Base-by-base conservation (phyloP, 2,113 vertebrate genomes). In the Ophthalmolycus amberensis region DNA sequence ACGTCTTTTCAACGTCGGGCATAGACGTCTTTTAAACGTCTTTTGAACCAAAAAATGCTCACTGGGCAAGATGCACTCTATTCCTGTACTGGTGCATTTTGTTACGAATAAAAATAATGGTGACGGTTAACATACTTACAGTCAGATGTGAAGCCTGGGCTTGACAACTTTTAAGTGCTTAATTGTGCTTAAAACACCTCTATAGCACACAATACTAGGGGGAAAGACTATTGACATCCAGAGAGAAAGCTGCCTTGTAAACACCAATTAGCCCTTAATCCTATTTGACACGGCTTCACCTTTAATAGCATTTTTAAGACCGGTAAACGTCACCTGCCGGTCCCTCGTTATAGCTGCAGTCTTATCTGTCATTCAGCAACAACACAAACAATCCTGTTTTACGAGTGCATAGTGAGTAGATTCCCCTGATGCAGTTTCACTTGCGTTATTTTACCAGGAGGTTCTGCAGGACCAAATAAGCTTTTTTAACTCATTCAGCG, bases 181-280 rank as follows among this genome's bases (percentile, higher is more conserved):
- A 50, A 64, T 64, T 83, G 37, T 29, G 54, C 59, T 69, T 50
- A 46, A 75, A 82, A 70, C 46, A 67, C 37, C 56, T 50, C 29
- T 27, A 7, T 34, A 52, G 27, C 8, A n/a, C 16, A 5, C 12
- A 34, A 22, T 29, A 56, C 20, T 10, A 18, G 40, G 60, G 18
- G 16, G 56, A 83, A 80, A 68, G 54, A 58, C 54, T 70, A 14
- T 59, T 56, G 52, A 62, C 52, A 64, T 64, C 54, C 11, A 69
- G 70, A 79, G 69, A 74, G 70, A 82, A 83, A 54, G 72, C 75
- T 76, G 10, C 58, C 34, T 85, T 89, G 86, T 67, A 88, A 82
- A 84, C 25, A 78, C 65, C 68, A 92, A 88, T 83, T 83, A 88
- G 52, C 76, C 42, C 75, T 79, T 88, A 88, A 93, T 91, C 89